Evolutionary conservation across 2,113 vertebrate genomes (phyloP).

Genomic region (Spea bombifrons): DNA sequence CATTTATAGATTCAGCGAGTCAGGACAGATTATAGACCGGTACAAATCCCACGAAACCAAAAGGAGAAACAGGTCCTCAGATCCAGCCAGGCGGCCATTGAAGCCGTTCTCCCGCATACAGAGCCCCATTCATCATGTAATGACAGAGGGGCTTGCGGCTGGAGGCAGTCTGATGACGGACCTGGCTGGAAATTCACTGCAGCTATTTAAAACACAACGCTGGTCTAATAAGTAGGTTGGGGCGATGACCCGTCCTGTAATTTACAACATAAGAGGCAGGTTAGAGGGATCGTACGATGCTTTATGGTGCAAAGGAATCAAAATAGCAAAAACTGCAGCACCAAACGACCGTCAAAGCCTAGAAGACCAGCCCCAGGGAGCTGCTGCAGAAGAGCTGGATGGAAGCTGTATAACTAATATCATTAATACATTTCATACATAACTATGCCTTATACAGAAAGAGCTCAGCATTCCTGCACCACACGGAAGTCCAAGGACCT

Average conservation of each 20-base stretch:
- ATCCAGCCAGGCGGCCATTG: not conserved
- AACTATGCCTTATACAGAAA: no score
- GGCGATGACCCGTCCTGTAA: not conserved
- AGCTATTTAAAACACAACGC: slow-evolving; percentile 13
- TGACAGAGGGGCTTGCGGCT: slow-evolving; percentile 18
- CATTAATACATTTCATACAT: no score
- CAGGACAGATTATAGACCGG: slow-evolving; percentile 19
- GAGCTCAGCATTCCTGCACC: no score
- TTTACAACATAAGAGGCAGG: not conserved
- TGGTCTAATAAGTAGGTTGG: slow-evolving; percentile 1
- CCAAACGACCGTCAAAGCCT: no score
- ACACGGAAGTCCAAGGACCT: no score
- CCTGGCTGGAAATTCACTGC: not conserved
- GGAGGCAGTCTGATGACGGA: not conserved
- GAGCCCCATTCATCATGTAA: not conserved
- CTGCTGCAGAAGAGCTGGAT: no score
- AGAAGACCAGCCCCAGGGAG: no score
- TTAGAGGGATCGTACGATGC: not conserved
- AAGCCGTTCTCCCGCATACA: not conserved
- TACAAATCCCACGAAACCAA: not conserved
- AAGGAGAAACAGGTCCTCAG: not conserved
- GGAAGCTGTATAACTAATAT: no score
- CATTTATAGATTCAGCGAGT: not conserved
- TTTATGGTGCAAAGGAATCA: not conserved
- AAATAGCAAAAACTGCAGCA: not conserved